A percentile compares a stretch with the other conserved stretches of the same genome.
Evolutionary conservation across 2,888 invertebrate species (phyloP).

Genomic region (Melanargia galathea): DNA sequence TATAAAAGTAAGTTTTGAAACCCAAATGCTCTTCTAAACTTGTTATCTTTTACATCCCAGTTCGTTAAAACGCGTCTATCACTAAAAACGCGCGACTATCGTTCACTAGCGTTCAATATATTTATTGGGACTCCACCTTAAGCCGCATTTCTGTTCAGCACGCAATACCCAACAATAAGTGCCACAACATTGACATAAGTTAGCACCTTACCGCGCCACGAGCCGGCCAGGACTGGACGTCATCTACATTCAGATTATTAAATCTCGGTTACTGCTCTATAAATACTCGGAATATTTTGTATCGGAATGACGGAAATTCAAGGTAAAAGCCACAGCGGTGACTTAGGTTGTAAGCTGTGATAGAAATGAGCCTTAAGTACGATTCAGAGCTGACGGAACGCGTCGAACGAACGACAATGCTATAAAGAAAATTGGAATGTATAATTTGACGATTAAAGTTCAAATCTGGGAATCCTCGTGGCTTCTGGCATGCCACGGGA

Average conservation of each 20-base stretch:
- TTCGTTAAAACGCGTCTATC: no score
- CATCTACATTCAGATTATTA: slow-evolving; percentile 40
- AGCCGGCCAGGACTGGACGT: slow-evolving; percentile 14
- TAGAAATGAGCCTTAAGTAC: background rate
- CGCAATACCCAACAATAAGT: slow-evolving; percentile 41
- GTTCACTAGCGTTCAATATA: background rate
- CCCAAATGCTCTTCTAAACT: no score
- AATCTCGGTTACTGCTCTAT: slow-evolving; percentile 36
- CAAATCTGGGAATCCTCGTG: no score
- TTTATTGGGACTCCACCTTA: slow-evolving; percentile 2
- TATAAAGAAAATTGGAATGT: no score
- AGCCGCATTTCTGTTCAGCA: slow-evolving; percentile 30
- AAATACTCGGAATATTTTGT: slow-evolving; percentile 31
- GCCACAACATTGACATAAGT: slow-evolving; percentile 42
- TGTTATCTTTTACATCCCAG: no score
- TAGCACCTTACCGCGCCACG: slow-evolving; percentile 26
- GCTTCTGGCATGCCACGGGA: no score
- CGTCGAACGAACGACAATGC: no score
- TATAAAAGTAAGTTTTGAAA: no score
- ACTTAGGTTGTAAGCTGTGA: slow-evolving; percentile 5
- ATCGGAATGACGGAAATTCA: slow-evolving; percentile 20
- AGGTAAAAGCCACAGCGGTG: slow-evolving; percentile 5
- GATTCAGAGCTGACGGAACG: no score
- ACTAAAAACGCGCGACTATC: background rate
- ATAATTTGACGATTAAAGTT: no score